These are phyloP conservation scores for Siniperca chuatsi DNA, from an alignment of 2,113 vertebrate genomes.

Conservation along the genomic window DNA sequence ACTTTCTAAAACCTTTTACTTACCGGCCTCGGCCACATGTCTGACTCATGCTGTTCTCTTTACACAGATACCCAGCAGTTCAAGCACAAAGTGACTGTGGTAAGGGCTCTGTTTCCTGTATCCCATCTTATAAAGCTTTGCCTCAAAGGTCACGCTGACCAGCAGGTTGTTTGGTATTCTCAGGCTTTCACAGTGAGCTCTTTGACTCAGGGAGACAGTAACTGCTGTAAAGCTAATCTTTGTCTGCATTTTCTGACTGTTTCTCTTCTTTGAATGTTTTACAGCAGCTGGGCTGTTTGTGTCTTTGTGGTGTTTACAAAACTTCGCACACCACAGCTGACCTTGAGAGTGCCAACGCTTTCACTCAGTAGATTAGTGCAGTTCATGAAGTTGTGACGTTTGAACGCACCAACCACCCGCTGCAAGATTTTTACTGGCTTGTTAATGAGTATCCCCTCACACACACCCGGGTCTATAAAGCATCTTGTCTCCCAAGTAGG, in stretches of 20 bases:
- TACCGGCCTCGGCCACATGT: background rate
- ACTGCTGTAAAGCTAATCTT: background rate
- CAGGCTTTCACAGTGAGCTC: background rate
- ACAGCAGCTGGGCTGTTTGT: background rate
- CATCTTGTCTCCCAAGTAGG: conserved; percentile 30
- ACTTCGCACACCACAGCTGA: background rate
- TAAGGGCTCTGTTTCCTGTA: background rate
- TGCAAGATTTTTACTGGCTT: conserved; percentile 3
- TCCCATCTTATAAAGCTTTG: conserved; percentile 16
- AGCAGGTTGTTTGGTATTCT: background rate
- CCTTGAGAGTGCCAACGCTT: conserved; percentile 15
- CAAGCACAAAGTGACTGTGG: background rate
- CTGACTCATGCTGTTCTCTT: background rate
- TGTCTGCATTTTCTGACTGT: background rate
- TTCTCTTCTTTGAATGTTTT: conserved; percentile 12
- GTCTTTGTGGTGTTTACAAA: background rate
- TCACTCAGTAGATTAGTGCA: background rate
- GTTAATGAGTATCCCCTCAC: background rate
- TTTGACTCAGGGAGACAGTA: background rate
- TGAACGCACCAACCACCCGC: background rate
- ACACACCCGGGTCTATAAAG: conserved; percentile 58
- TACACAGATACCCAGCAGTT: background rate
- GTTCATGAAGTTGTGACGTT: background rate
- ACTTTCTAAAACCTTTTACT: background rate
- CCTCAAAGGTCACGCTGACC: conserved; percentile 43